Evolutionary conservation across 2,797 vertebrate genomes (phyloP).

Genomic region (Vireo griseus): DNA sequence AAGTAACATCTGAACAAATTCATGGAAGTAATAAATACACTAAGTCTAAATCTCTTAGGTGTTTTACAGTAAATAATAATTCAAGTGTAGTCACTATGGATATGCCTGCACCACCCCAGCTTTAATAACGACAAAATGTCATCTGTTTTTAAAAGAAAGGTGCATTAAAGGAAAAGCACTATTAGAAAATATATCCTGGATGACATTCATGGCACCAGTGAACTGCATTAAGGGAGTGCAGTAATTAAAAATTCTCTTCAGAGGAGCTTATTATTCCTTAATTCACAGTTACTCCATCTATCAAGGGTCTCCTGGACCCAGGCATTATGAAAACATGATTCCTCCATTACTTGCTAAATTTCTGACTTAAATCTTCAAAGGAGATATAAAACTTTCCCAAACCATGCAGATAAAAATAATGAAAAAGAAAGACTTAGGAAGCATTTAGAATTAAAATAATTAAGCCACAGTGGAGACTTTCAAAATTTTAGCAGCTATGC

Average conservation of each 20-base stretch:
- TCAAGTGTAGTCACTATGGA: not conserved
- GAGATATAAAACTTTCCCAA: constrained; percentile 49
- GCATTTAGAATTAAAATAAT: constrained; percentile 71
- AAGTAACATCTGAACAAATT: not conserved
- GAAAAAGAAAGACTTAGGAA: constrained; percentile 65
- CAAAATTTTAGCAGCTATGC: constrained; percentile 47
- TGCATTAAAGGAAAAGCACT: constrained; percentile 25
- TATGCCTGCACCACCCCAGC: not conserved
- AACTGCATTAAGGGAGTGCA: constrained; percentile 49
- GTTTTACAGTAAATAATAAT: not conserved
- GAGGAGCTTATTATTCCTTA: constrained; percentile 64
- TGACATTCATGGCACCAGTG: constrained; percentile 53
- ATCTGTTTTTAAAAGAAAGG: not conserved
- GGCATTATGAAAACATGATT: constrained; percentile 65
- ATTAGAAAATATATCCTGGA: constrained; percentile 16
- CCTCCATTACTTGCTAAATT: constrained; percentile 60
- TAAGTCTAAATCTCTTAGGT: not conserved
- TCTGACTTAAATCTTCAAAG: constrained; percentile 62
- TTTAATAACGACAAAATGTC: not conserved
- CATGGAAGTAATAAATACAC: not conserved
- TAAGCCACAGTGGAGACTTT: constrained; percentile 50
- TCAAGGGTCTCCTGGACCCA: constrained; percentile 52
- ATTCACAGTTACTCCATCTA: constrained; percentile 65
- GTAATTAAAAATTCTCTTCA: constrained; percentile 73
- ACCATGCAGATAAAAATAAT: constrained; percentile 47